These are phyloP conservation scores for Microtus richardsoni DNA, from an alignment of 2,113 vertebrate genomes.

Conservation along the genomic window DNA sequence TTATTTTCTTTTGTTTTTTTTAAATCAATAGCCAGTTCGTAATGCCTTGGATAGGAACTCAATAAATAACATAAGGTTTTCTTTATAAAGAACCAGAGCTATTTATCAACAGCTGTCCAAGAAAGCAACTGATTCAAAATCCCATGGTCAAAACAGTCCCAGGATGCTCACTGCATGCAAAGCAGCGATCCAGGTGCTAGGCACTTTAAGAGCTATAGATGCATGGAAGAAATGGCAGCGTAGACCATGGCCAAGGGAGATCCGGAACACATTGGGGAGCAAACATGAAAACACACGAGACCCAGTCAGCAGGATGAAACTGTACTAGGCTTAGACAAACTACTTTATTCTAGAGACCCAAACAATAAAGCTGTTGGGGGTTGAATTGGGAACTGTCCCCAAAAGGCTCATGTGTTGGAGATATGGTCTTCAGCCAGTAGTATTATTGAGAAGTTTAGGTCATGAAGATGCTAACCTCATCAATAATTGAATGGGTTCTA, in stretches of 20 bases:
- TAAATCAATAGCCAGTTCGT: slow-evolving; percentile 74
- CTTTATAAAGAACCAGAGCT: slow-evolving; percentile 66
- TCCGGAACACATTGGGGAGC: not conserved
- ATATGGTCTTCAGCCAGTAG: not conserved
- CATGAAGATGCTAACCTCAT: not conserved
- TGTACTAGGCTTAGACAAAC: not conserved
- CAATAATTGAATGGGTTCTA: not conserved
- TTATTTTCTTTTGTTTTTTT: slow-evolving; percentile 40
- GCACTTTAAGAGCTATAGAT: slow-evolving; percentile 9
- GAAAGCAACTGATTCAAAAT: slow-evolving; percentile 72
- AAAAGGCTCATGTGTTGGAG: not conserved
- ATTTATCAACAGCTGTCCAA: slow-evolving; percentile 72
- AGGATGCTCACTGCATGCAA: slow-evolving; percentile 16
- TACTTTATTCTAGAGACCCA: not conserved
- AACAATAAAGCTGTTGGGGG: not conserved
- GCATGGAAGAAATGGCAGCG: not conserved
- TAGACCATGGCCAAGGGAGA: not conserved
- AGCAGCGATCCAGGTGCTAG: not conserved
- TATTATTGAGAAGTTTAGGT: not conserved
- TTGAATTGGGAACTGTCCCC: not conserved
- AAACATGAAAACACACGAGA: not conserved
- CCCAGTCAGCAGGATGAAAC: not conserved
- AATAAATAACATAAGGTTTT: slow-evolving; percentile 71
- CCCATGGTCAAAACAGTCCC: slow-evolving; percentile 62
- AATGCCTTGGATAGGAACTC: slow-evolving; percentile 77